Base-by-base conservation (phyloP, 2,888 invertebrate genomes). In the Mimachlamys varia region DNA sequence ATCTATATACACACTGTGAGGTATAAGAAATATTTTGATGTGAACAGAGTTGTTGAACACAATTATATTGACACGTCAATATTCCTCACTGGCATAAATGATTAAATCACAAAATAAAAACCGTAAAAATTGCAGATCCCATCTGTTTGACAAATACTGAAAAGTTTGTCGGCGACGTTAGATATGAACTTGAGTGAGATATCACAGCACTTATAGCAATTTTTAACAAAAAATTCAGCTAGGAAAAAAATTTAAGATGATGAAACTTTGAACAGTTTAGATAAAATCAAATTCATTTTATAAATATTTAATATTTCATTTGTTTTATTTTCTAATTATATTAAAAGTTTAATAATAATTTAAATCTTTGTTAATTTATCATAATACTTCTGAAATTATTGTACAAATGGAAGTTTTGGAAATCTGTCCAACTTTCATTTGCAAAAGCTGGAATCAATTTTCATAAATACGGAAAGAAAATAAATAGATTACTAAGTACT, bases 151-250 rank as follows among this genome's bases (percentile, higher is more conserved):
- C 33, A 76, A 76, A 76, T 76, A 76, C 76, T 76, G 76, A 33
- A 53, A 76, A 76, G 27, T 33, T 33, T 76, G 76, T 76, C 33
- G 4, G 0, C 12, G 76, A 76, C 76, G 33, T 76, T 13, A 76
- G 76, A 76, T 76, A 76, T 76, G 76, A 76, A 76, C 22, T 76
- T 27, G 76, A 76, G 76, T 76, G 76, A 76, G 27, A 76, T 76
- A 76, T 76, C 76, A 76, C 76, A 76, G 76, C 76, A 76, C 76
- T 76, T 76, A 76, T 33, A 33, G 33, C 27, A 53, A 33, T 27
- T 27, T 76, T 27, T 27, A 33, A 76, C 22, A 33, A 33, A 76
- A 76, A 44, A 44, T 44, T 27, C 76, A 33, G 33, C 12, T 33
- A 76, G 27, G 33, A 76, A 76, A 76, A 33, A 33, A 76, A 12